Conservation (phyloP, 1,140 invertebrate genomes). For the Dolichoris vasculosae region DNA sequence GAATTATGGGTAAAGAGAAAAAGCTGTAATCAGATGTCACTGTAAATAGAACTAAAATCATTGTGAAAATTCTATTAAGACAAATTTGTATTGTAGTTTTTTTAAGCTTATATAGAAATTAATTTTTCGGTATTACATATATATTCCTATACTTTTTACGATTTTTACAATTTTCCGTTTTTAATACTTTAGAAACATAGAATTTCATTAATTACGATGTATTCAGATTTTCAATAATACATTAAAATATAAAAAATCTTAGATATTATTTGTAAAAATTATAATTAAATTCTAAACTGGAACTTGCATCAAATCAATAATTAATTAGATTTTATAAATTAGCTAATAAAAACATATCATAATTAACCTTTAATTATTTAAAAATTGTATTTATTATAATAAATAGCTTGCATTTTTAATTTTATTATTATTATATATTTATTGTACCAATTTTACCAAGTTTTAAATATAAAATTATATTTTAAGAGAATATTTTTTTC, state of each 20-base stretch:
- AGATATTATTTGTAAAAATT: no score
- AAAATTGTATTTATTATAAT: neutral
- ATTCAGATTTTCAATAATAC: no score
- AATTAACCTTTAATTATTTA: no score
- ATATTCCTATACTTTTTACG: neutral
- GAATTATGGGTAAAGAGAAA: conserved; percentile 1
- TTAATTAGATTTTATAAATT: no score
- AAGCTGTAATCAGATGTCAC: conserved; percentile 15
- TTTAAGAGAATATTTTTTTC: neutral
- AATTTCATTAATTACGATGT: no score
- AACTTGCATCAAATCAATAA: no score
- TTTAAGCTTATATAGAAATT: neutral
- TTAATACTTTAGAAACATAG: no score
- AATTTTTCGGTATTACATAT: neutral
- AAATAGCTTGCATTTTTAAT: neutral
- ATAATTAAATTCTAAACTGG: no score
- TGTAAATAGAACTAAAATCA: neutral
- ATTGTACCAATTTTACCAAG: neutral
- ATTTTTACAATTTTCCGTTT: neutral
- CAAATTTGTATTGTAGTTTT: conserved; percentile 16
- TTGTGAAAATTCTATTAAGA: conserved; percentile 19
- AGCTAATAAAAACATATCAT: no score
- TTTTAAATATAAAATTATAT: conserved; percentile 1
- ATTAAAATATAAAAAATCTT: no score
- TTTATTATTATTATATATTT: neutral